Conservation (phyloP, 2,888 invertebrate species). For the Notodonta dromedarius region DNA sequence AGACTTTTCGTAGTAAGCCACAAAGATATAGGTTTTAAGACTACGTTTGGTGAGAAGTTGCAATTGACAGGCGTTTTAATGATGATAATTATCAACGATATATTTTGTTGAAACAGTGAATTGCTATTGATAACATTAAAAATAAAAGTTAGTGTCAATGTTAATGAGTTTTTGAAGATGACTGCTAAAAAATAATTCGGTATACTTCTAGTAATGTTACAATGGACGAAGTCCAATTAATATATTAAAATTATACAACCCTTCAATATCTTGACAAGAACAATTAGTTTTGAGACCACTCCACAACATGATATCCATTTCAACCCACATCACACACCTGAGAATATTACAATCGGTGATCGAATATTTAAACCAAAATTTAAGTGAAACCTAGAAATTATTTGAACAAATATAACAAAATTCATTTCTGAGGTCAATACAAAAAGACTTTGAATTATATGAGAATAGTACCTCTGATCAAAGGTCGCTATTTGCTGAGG, state of each 20-base stretch:
- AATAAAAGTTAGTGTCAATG: too few species aligned
- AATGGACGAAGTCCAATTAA: neutral
- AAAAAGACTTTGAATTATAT: slow-evolving; percentile 39
- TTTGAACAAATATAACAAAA: slow-evolving; percentile 38
- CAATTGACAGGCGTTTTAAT: too few species aligned
- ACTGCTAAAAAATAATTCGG: too few species aligned
- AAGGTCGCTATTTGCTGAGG: slow-evolving; percentile 42
- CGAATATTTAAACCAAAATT: neutral
- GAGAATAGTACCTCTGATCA: slow-evolving; percentile 33
- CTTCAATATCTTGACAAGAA: neutral
- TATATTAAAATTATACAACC: neutral
- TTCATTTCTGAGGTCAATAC: slow-evolving; percentile 39
- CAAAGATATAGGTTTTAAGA: too few species aligned
- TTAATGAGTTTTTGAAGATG: too few species aligned
- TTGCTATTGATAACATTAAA: too few species aligned
- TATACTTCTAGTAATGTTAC: too few species aligned
- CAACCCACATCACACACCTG: slow-evolving; percentile 11
- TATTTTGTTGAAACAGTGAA: too few species aligned
- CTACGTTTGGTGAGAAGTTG: too few species aligned
- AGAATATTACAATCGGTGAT: slow-evolving; percentile 23
- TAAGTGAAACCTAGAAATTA: slow-evolving; percentile 12
- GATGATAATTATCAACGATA: too few species aligned
- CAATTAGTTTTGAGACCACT: slow-evolving; percentile 1
- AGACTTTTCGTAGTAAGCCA: too few species aligned
- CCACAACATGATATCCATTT: slow-evolving; percentile 14